Conservation (phyloP, 2,797 vertebrate genomes). For the Danio jaintianensis region DNA sequence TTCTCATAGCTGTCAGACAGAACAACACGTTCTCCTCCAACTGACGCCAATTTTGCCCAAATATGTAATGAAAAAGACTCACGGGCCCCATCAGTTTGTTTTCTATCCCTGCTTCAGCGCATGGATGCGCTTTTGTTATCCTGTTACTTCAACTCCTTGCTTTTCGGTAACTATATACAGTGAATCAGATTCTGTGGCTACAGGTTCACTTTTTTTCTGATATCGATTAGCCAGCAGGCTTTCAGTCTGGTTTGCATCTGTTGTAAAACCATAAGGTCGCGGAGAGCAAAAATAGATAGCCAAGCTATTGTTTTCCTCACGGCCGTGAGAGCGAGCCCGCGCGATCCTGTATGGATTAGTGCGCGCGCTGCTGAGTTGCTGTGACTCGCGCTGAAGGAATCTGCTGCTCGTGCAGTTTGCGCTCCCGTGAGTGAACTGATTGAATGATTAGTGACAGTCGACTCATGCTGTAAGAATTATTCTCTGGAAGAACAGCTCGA, state of each 20-base stretch:
- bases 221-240: slow-evolving; percentile 41
- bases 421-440: slow-evolving; percentile 37
- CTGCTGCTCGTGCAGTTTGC: slow-evolving; percentile 40
- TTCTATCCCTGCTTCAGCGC: slow-evolving; percentile 24
- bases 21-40: background rate
- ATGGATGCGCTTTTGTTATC: slow-evolving; percentile 24
- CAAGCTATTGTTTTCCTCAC: slow-evolving; percentile 37
- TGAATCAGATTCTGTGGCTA: slow-evolving; percentile 44
- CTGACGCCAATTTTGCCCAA: background rate
- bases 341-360: slow-evolving; percentile 24
- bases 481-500: slow-evolving; percentile 15
- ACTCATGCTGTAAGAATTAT: slow-evolving; percentile 38
- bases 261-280: slow-evolving; percentile 44
- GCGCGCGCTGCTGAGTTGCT: slow-evolving; percentile 23
- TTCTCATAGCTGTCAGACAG: slow-evolving; percentile 10
- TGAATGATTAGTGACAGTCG: slow-evolving; percentile 50
- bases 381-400: slow-evolving; percentile 15
- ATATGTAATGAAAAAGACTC: slow-evolving; percentile 12
- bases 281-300: slow-evolving; percentile 39
- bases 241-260: slow-evolving; percentile 24
- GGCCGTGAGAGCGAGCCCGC: background rate
- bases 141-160: slow-evolving; percentile 43
- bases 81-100: slow-evolving; percentile 24
- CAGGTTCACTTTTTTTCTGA: slow-evolving; percentile 38
- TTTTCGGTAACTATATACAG: slow-evolving; percentile 43